A percentile compares a stretch with the other conserved stretches of the same genome.
Evolutionary conservation across 2,797 vertebrate genomes (phyloP).

Genomic region (Liasis olivaceus): DNA sequence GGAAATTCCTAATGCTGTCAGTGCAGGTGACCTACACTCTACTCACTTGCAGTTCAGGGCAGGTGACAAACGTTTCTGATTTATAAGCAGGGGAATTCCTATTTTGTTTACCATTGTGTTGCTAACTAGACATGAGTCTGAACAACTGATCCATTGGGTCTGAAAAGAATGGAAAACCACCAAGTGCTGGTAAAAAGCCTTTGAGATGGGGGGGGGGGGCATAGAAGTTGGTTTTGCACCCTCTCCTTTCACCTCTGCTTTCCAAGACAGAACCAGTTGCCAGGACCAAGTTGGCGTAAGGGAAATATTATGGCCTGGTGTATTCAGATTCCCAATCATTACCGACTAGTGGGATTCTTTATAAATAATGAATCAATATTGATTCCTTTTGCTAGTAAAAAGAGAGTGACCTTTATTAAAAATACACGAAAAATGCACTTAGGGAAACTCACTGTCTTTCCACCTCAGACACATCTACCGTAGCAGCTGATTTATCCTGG

Average conservation of each 20-base stretch:
- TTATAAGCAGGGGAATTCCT: neutral
- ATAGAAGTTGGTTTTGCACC: no score
- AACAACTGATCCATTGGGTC: no score
- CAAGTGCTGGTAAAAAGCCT: neutral
- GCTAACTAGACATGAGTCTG: neutral
- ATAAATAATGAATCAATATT: conserved; percentile 65
- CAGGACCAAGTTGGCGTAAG: accelerated
- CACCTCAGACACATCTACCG: conserved; percentile 37
- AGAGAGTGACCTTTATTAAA: conserved; percentile 68
- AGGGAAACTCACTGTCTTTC: conserved; percentile 47
- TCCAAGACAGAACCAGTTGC: neutral
- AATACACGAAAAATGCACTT: conserved; percentile 60
- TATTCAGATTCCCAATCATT: neutral
- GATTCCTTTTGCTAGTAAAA: conserved; percentile 66
- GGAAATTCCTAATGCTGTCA: neutral
- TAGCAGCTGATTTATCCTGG: conserved; percentile 34
- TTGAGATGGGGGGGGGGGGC: neutral
- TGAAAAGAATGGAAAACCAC: neutral
- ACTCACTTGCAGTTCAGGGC: neutral
- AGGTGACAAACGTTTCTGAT: neutral
- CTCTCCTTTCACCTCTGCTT: neutral
- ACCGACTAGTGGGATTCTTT: conserved; percentile 49
- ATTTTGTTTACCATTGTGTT: neutral
- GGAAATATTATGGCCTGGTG: accelerated
- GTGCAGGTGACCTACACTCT: neutral